Evolutionary conservation across 2,113 vertebrate genomes (phyloP), one percentile per base, ranked within the genome.

Genomic region (Silurus asotus): DNA sequence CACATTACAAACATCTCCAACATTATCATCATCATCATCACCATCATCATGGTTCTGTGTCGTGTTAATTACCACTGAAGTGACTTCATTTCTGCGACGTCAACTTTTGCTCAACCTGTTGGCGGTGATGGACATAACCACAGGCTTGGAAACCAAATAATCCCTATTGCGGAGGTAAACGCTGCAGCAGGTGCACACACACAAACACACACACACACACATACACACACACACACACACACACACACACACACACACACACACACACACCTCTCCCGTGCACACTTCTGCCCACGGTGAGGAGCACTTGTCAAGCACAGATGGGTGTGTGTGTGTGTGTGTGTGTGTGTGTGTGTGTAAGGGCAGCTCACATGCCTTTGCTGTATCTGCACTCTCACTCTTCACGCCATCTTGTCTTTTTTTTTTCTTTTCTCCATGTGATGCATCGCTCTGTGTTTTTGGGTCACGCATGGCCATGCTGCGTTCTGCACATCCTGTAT

Each of bases 151-250:
- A 96, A 96, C 95, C 95, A 96, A 97, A 97, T 97, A 96, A 97
- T 96, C 96, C 93, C 94, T 95, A 97, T 97, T 97, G 97, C 96
- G 95, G 94, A 96, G 94, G 94, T 93, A 93, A 93, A 96, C 93
- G 94, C 93, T 69, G 88, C 94, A 96, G 96, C 98, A 99, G 97
- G 97, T 99, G 98, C 96, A 95, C 92, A 92, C 92, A 96, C 96
- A 96, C 96, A 96, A 95, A 96, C 96, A 96, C 96, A 48, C 53
- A 58, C 59, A 19, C 23, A 59, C 93, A 93, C 93, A 94, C 95
- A 95, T 96, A 94, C 96, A 95, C 95, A 93, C 94, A 94, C 93
- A 93, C 90, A 95, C 96, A 96, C 95, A 58, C 96, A 95, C 96
- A 74, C 17, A 8, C 48, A 15, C 70, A n/a, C 59, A 55, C 93